phyloP scores from a whole-genome alignment of 2,797 vertebrate species.

The Alauda arvensis region DNA sequence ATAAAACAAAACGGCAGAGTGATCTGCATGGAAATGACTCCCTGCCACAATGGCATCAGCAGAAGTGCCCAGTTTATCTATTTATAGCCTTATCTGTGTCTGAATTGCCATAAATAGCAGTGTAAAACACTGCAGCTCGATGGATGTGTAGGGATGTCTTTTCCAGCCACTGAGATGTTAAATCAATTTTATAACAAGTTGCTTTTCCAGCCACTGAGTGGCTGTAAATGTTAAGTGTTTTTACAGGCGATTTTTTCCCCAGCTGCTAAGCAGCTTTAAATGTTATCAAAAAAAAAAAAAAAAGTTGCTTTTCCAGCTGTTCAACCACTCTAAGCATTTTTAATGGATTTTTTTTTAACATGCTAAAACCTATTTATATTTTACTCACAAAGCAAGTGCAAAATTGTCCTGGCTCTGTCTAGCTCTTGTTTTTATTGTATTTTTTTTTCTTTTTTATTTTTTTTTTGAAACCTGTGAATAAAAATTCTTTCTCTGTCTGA shows the following conservation, averaged over 20 bases:
- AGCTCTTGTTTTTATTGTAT: conserved; percentile 73
- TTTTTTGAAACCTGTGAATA: conserved; percentile 63
- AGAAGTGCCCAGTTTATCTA: conserved; percentile 40
- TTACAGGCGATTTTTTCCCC: conserved; percentile 73
- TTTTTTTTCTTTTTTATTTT: not conserved
- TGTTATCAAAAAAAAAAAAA: conserved; percentile 57
- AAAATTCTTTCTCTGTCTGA: conserved; percentile 70
- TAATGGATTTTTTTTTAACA: conserved; percentile 67
- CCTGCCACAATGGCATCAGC: conserved; percentile 24
- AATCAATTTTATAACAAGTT: conserved; percentile 79
- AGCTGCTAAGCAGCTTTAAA: conserved; percentile 75
- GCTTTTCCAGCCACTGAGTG: conserved; percentile 77
- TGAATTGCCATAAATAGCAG: conserved; percentile 64
- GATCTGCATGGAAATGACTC: conserved; percentile 10
- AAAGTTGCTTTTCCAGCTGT: conserved; percentile 71
- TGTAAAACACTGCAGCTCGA: conserved; percentile 49
- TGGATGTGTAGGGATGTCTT: conserved; percentile 64
- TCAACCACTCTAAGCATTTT: conserved; percentile 68
- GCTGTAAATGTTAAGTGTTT: conserved; percentile 80
- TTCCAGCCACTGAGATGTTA: conserved; percentile 74
- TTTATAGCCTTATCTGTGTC: conserved; percentile 55
- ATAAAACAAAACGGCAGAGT: conserved; percentile 33
- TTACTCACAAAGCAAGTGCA: conserved; percentile 77
- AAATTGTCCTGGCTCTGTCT: conserved; percentile 68
- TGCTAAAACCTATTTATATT: conserved; percentile 77